Percentiles rank a stretch among this genome's conserved stretches.
These are phyloP conservation scores for Cheirogaleus medius DNA, from an alignment of 2,113 vertebrate species.

Conservation along the genomic window DNA sequence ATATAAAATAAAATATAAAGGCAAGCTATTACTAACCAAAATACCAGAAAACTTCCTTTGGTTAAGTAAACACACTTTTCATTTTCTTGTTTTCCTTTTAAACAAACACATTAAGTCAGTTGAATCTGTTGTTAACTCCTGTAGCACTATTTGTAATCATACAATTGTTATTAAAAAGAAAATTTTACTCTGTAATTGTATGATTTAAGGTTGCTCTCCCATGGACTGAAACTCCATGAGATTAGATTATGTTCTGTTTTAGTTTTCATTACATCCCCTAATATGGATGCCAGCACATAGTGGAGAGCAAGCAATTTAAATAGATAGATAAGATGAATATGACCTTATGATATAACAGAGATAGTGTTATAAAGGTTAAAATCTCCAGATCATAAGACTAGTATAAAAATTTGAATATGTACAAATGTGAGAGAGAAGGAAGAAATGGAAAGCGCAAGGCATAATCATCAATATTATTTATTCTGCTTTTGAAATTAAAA, in stretches of 20 bases:
- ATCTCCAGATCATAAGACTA: neutral
- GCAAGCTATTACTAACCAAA: neutral
- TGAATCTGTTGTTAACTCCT: neutral
- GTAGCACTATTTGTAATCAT: neutral
- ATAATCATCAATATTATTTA: neutral
- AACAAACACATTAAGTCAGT: neutral
- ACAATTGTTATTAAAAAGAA: neutral
- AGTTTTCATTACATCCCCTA: neutral
- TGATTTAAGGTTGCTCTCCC: neutral
- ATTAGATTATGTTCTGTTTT: neutral
- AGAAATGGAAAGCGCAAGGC: neutral
- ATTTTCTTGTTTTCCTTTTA: neutral
- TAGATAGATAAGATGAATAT: neutral
- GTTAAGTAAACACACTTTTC: neutral
- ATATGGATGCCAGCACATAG: neutral
- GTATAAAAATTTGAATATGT: neutral
- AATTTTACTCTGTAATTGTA: neutral
- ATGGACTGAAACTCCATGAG: neutral
- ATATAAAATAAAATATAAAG: neutral
- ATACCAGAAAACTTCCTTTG: neutral
- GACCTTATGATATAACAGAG: neutral
- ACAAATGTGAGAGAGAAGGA: neutral
- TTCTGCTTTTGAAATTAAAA: neutral
- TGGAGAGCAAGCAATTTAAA: neutral
- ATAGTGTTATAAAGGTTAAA: neutral